phyloP scores from a whole-genome alignment of 2,797 vertebrate genomes.

The Galaxias olidus region DNA sequence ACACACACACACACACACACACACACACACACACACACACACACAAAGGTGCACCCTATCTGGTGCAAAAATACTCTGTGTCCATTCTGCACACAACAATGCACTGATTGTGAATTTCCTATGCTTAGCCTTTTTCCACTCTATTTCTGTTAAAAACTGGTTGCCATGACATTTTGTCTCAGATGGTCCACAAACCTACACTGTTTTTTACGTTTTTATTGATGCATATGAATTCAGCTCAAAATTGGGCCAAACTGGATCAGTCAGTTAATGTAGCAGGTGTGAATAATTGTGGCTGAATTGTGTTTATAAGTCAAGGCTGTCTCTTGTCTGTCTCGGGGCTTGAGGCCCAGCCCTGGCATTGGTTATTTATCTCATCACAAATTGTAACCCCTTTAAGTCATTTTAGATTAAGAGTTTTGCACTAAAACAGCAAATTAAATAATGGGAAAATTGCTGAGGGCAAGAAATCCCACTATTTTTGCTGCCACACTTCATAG shows the following conservation, averaged over 20 bases:
- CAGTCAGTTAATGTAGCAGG: no score
- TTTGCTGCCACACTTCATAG: constrained; percentile 22
- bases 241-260: no score
- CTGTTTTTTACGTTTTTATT: neutral
- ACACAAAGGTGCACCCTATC: neutral
- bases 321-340: neutral
- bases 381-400: constrained; percentile 34
- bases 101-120: constrained; percentile 64
- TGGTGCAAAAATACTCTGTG: constrained; percentile 49
- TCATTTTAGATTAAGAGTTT: constrained; percentile 32
- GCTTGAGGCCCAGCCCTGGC: constrained; percentile 13
- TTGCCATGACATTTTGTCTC: constrained; percentile 7
- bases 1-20: neutral
- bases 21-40: constrained; percentile 6
- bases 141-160: constrained; percentile 42
- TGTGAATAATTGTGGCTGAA: no score
- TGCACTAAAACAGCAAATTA: constrained; percentile 25
- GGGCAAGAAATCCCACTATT: constrained; percentile 30
- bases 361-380: constrained; percentile 19
- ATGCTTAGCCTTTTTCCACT: constrained; percentile 58
- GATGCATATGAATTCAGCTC: no score
- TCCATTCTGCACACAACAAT: constrained; percentile 58
- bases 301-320: no score
- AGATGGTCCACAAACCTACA: neutral
- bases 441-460: constrained; percentile 37